These are phyloP conservation scores for Manis javanica DNA, from an alignment of 2,797 vertebrate genomes.

Conservation along the genomic window DNA sequence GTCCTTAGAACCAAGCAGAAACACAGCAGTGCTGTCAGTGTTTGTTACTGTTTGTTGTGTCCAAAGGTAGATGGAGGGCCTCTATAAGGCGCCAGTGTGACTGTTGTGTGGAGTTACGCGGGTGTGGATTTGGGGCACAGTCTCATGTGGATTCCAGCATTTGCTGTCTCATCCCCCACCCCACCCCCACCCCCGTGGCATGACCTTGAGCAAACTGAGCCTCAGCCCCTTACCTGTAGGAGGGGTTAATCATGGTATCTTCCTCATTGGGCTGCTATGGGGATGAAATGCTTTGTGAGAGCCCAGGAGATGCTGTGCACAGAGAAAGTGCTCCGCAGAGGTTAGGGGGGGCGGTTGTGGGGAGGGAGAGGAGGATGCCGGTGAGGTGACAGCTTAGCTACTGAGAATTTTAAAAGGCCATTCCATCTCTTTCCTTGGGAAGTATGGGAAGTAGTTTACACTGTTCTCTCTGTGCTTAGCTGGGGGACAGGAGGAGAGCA, in stretches of 20 bases:
- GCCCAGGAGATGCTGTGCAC: not conserved
- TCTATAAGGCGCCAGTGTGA: not conserved
- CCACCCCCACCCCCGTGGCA: not conserved
- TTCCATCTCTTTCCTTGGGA: not conserved
- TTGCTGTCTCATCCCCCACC: not conserved
- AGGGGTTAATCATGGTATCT: not conserved
- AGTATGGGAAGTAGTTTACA: not conserved
- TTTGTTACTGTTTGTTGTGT: not conserved
- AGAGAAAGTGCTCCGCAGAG: not conserved
- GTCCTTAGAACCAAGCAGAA: conserved; percentile 12
- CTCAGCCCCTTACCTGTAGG: not conserved
- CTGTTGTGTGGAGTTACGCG: not conserved
- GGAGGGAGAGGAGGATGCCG: not conserved
- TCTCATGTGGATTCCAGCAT: not conserved
- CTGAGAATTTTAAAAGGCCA: not conserved
- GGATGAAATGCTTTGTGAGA: not conserved
- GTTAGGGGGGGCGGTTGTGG: not conserved
- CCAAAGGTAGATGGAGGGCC: not conserved
- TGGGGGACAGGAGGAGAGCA: not conserved
- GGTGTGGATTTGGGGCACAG: not conserved
- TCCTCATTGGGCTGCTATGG: not conserved
- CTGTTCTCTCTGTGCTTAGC: not conserved
- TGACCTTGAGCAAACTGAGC: not conserved
- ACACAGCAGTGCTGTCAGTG: not conserved
- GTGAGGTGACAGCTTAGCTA: not conserved